Evolutionary conservation across 2,113 vertebrate genomes (phyloP), one percentile per base, ranked within the genome.

Genomic region (Athene noctua): DNA sequence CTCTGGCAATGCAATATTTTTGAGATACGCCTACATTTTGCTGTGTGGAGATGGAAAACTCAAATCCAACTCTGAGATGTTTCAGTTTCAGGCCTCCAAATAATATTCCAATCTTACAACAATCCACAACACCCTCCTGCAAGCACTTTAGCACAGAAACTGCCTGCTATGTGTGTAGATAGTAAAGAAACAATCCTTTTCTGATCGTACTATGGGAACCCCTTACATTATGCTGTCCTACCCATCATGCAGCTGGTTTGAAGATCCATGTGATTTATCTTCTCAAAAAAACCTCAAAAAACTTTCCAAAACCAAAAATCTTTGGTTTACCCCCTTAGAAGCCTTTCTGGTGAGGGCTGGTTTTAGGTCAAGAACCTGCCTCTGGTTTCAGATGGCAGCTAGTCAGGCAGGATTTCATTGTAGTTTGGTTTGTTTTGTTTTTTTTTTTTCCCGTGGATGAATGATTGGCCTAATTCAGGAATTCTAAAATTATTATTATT

Each of bases 301-400:
- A 47, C 0, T 88, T 94, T 63, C 15, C 19, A 32, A 75, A 92
- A 36, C 1, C 38, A 84, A 90, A 54, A 42, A 91, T 19, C 51
- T 93, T 96, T 29, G 8, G 94, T 90, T 92, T 88, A 86, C 22
- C 88, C 67, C 30, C 68, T 80, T 74, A 88, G 54, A 25, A 0
- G 15, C 42, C 80, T 78, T 96, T 94, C 92, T 97, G 54, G 15
- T 5, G 18, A 97, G 47, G 36, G 62, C 38, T 80, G 71, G 15
- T 93, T 94, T 88, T 52, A 93, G 94, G 91, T 96, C 90, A 91
- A 93, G 95, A 96, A 85, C 90, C 81, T 97, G 93, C 96, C 88
- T 94, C 92, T 96, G 81, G 88, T 97, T 97, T 97, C 77, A 67
- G 89, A 81, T 92, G 83, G 92, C 90, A 97, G 85, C 94, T 94